phyloP scores from a whole-genome alignment of 1,140 invertebrate species.

The Brachionus plicatilis region DNA sequence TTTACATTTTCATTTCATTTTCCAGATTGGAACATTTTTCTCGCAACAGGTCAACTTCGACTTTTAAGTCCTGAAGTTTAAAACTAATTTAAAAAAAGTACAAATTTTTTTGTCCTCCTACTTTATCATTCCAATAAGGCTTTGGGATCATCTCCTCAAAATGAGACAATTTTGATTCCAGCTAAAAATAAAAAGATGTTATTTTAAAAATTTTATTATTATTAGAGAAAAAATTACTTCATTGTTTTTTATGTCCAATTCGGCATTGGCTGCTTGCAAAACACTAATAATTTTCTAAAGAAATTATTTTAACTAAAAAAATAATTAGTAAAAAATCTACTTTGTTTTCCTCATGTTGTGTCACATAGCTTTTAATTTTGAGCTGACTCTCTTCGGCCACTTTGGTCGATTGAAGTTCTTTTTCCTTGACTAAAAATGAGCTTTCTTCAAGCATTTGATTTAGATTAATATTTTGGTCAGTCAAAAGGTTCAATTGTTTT shows the following conservation, averaged over 20 bases:
- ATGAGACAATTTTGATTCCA: background rate
- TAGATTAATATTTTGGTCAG: background rate
- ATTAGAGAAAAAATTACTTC: background rate
- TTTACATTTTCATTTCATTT: background rate
- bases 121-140: background rate
- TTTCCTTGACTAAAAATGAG: background rate
- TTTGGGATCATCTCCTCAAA: background rate
- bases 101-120: background rate
- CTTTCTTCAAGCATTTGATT: background rate
- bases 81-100: background rate
- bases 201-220: background rate
- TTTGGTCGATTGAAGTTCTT: background rate
- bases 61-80: background rate
- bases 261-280: background rate
- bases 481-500: background rate
- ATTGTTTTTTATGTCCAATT: background rate
- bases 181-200: background rate
- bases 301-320: background rate
- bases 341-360: background rate
- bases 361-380: background rate
- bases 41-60: background rate
- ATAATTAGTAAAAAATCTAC: background rate
- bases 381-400: background rate
- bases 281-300: background rate
- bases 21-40: background rate